Conservation (phyloP, 2,113 vertebrate genomes). For the Emydocephalus ijimae region DNA sequence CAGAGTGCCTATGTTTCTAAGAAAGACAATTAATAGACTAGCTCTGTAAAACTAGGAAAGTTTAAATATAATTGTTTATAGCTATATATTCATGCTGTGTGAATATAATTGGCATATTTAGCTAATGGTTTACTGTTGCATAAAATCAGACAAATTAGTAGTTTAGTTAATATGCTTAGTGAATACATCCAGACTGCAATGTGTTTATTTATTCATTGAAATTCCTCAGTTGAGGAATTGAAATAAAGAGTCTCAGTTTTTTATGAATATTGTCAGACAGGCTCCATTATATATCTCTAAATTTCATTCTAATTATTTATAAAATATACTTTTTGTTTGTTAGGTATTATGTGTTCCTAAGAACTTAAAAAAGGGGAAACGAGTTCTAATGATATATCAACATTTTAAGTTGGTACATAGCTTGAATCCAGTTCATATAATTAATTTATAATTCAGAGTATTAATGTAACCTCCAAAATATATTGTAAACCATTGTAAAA, state of each 20-base stretch:
- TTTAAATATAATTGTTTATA: not conserved
- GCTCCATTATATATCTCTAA: not conserved
- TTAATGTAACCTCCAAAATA: not conserved
- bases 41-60: not conserved
- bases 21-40: not conserved
- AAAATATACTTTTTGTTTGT: not conserved
- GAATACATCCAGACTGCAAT: not conserved
- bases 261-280: not conserved
- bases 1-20: not conserved
- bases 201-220: not conserved
- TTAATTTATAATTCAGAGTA: not conserved
- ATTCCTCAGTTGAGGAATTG: not conserved
- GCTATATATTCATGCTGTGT: not conserved
- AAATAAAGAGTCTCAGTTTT: not conserved
- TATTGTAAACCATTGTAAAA: not conserved
- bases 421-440: not conserved
- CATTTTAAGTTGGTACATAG: not conserved
- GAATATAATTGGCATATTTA: not conserved
- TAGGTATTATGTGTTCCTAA: not conserved
- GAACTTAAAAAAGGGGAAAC: not conserved
- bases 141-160: not conserved
- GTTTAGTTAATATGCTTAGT: not conserved
- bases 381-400: not conserved
- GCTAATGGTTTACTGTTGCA: not conserved
- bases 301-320: not conserved